phyloP scores from a whole-genome alignment of 2,113 vertebrate genomes.

The Solenodon paradoxus region DNA sequence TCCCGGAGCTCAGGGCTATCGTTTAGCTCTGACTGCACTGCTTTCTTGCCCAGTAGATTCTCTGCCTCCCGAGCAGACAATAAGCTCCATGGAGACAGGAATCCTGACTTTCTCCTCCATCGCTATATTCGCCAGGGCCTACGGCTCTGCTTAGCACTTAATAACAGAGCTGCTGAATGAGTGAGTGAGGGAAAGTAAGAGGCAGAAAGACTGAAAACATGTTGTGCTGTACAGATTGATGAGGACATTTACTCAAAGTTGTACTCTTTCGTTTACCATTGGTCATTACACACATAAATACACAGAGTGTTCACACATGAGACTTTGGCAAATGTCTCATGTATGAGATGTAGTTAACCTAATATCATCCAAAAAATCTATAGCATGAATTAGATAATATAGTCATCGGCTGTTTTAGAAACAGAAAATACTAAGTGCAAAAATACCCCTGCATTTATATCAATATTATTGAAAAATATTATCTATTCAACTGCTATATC shows the following conservation, averaged over 20 bases:
- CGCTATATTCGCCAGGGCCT: not conserved
- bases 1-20: not conserved
- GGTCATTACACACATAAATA: too few relatives aligned
- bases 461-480: not conserved
- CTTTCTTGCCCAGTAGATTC: not conserved
- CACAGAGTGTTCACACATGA: not conserved
- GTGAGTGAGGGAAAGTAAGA: not conserved
- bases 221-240: not conserved
- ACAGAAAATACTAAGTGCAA: not conserved
- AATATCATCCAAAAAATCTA: not conserved
- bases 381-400: not conserved
- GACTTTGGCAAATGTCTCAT: not conserved
- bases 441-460: too few relatives aligned
- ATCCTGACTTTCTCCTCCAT: not conserved
- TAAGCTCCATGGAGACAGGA: not conserved
- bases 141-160: not conserved
- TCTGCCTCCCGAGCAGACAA: not conserved
- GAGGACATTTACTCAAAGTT: not conserved
- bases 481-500: not conserved
- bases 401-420: not conserved
- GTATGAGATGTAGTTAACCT: too few relatives aligned
- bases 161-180: not conserved
- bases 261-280: too few relatives aligned
- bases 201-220: not conserved
- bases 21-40: not conserved